Evolutionary conservation across 2,888 invertebrate species (phyloP).

Genomic region (Zaprionus obscuricornis): DNA sequence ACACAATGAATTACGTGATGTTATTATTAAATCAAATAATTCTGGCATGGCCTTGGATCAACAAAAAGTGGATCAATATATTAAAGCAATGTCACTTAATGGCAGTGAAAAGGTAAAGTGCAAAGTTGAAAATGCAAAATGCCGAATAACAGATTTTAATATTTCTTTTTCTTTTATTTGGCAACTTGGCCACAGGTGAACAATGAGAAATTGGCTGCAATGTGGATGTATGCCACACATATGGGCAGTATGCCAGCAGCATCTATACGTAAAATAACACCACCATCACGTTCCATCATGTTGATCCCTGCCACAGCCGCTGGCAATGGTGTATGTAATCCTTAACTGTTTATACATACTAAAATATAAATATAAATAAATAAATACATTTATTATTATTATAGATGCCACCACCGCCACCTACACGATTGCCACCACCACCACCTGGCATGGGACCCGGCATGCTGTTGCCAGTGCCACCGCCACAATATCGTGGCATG

Average conservation of each 20-base stretch:
- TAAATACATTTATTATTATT: background rate
- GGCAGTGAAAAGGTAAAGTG: constrained; percentile 74
- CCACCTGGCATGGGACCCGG: constrained; percentile 64
- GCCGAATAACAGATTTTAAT: background rate
- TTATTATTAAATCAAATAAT: constrained; percentile 71
- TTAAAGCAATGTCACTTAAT: constrained; percentile 80
- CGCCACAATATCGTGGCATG: constrained; percentile 69
- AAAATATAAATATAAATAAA: background rate
- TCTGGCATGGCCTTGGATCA: constrained; percentile 73
- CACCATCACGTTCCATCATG: constrained; percentile 73
- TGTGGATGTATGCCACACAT: constrained; percentile 81
- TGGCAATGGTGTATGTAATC: constrained; percentile 60
- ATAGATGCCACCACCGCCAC: constrained; percentile 65
- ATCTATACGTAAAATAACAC: constrained; percentile 54
- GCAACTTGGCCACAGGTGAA: constrained; percentile 52
- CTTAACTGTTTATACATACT: too few species aligned
- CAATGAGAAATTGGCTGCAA: constrained; percentile 77
- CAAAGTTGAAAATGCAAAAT: too few species aligned
- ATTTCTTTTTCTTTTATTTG: background rate
- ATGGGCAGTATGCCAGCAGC: constrained; percentile 62
- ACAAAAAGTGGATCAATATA: constrained; percentile 81
- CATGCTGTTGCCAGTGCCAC: constrained; percentile 51
- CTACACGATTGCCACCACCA: constrained; percentile 58
- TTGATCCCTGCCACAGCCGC: constrained; percentile 80
- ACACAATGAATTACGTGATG: constrained; percentile 66